A percentile compares a stretch with the other conserved stretches of the same genome.
Evolutionary conservation across 2,797 vertebrate species (phyloP).

Genomic region (Tympanoctomys barrerae): DNA sequence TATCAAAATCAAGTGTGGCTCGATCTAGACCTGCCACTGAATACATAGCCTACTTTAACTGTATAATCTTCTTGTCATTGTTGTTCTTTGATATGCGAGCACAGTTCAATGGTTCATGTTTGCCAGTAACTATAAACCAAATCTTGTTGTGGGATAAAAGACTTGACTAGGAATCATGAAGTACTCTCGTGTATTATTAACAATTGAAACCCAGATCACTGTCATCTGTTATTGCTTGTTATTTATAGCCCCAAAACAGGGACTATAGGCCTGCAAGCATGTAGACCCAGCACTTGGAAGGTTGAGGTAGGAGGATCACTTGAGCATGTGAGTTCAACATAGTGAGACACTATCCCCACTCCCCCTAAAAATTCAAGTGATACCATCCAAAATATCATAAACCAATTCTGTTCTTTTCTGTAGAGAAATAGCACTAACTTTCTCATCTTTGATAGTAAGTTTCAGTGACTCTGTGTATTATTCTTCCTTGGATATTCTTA

Average conservation of each 20-base stretch:
- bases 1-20: constrained; percentile 92
- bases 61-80: background rate
- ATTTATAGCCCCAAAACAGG: constrained; percentile 1
- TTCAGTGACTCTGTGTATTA: background rate
- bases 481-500: background rate
- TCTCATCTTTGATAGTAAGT: background rate
- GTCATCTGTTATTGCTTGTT: background rate
- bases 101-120: background rate
- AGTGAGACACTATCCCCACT: background rate
- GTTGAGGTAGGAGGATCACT: background rate
- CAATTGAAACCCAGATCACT: background rate
- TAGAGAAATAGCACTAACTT: background rate
- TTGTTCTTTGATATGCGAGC: background rate
- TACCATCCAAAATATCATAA: background rate
- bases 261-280: background rate
- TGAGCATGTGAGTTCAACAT: background rate
- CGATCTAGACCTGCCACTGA: constrained; percentile 51
- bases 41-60: constrained; percentile 57
- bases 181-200: background rate
- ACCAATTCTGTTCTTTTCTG: background rate
- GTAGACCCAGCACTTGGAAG: background rate
- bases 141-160: background rate
- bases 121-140: background rate
- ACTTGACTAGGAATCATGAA: background rate
- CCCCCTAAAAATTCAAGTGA: background rate